A percentile compares a stretch with the other conserved stretches of the same genome.
phyloP scores from a whole-genome alignment of 37 sponge, comb jelly and placozoan species.

The Hormiphora californensis region DNA sequence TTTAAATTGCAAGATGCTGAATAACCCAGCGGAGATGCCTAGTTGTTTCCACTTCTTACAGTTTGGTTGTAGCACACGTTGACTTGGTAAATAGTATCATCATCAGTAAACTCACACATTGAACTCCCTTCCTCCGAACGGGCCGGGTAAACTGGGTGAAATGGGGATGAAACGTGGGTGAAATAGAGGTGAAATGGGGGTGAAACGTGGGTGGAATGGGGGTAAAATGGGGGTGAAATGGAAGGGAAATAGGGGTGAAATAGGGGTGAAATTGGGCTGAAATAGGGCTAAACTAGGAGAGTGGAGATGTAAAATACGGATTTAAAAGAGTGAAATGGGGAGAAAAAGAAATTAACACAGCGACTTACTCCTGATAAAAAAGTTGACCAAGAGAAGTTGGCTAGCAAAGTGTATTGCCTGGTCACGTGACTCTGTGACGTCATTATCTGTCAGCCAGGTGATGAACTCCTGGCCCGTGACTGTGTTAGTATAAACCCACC shows the following conservation, averaged over 20 bases:
- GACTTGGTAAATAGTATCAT: constrained; percentile 11
- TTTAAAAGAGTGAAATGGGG: background rate
- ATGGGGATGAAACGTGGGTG: background rate
- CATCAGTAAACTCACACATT: background rate
- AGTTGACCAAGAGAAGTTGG: constrained; percentile 37
- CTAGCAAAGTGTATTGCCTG: constrained; percentile 6
- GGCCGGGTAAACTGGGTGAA: background rate
- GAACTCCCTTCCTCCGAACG: background rate
- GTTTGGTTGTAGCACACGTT: constrained; percentile 39
- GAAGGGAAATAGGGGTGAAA: background rate
- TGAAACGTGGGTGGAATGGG: background rate
- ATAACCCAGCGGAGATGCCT: background rate
- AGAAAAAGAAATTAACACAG: background rate
- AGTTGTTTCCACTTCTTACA: background rate
- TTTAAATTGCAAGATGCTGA: background rate
- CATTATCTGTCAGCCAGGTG: constrained; percentile 10
- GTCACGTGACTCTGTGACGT: background rate
- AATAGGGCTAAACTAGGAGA: background rate
- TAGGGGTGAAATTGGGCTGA: background rate
- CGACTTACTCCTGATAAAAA: constrained; percentile 8
- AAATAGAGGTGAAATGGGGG: background rate
- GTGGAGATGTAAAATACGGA: background rate
- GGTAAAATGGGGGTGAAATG: background rate
- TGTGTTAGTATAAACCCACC: constrained; percentile 53
- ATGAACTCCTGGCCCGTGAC: constrained; percentile 19